These are phyloP conservation scores for Ceratothoa steindachneri DNA, from an alignment of 2,888 invertebrate genomes.

Conservation along the genomic window DNA sequence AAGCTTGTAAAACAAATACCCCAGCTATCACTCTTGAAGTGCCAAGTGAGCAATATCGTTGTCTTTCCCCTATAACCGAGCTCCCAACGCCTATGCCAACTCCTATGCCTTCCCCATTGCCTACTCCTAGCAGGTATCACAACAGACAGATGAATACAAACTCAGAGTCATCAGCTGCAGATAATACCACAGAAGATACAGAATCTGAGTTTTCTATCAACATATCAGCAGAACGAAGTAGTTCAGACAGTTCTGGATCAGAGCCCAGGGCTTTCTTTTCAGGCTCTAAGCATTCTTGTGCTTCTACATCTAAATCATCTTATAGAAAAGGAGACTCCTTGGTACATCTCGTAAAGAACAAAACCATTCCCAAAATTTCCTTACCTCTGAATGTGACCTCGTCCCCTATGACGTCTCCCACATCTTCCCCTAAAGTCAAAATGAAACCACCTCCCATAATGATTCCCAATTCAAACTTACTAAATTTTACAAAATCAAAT, in stretches of 20 bases:
- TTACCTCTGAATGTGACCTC: background rate
- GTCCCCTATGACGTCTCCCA: slow-evolving; percentile 33
- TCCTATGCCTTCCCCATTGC: slow-evolving; percentile 64
- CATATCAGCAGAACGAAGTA: slow-evolving; percentile 40
- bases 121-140: slow-evolving; percentile 59
- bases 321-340: background rate
- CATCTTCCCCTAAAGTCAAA: slow-evolving; percentile 43
- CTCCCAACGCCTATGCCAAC: slow-evolving; percentile 62
- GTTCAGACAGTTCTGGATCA: slow-evolving; percentile 35
- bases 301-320: background rate
- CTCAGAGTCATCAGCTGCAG: slow-evolving; percentile 39
- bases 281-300: background rate
- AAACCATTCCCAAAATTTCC: background rate
- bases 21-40: slow-evolving; percentile 73
- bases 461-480: slow-evolving; percentile 43
- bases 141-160: slow-evolving; percentile 28
- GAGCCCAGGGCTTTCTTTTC: slow-evolving; percentile 33
- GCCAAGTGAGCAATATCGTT: slow-evolving; percentile 58
- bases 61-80: slow-evolving; percentile 73
- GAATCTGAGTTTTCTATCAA: slow-evolving; percentile 42
- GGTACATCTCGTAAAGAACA: background rate
- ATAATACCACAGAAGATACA: slow-evolving; percentile 45
- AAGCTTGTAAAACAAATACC: slow-evolving; percentile 19
- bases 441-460: slow-evolving; percentile 44
- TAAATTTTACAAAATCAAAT: slow-evolving; percentile 7